These are phyloP conservation scores for Gallinago media DNA, from an alignment of 2,113 vertebrate genomes.

Conservation along the genomic window DNA sequence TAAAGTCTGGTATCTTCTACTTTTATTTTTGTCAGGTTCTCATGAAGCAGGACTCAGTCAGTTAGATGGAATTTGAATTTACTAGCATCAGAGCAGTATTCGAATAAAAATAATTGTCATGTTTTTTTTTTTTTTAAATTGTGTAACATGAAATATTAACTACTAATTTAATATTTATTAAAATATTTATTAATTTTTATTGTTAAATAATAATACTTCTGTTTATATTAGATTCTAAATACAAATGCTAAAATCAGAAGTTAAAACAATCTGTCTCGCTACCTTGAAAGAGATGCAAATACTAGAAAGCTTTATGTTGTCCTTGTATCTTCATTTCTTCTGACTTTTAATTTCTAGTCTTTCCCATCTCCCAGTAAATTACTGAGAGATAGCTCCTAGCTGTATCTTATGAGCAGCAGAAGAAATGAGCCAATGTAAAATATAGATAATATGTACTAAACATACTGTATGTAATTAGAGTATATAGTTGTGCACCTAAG, in stretches of 20 bases:
- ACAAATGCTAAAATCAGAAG: neutral
- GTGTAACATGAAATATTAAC: neutral
- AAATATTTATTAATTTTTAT: neutral
- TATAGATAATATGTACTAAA: neutral
- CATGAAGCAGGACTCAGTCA: neutral
- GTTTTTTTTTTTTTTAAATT: neutral
- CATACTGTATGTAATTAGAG: neutral
- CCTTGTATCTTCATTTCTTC: neutral
- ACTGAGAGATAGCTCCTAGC: neutral
- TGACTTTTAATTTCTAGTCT: neutral
- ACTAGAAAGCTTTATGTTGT: neutral
- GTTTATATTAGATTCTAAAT: neutral
- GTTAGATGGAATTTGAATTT: neutral
- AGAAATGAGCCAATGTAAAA: neutral
- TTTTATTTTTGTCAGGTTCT: neutral
- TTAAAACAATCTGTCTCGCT: neutral
- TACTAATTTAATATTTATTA: too few relatives aligned
- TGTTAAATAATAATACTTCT: neutral
- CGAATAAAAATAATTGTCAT: neutral
- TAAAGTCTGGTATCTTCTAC: neutral
- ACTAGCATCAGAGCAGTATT: neutral
- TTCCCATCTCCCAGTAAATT: neutral
- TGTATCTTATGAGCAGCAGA: neutral
- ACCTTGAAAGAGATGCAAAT: neutral
- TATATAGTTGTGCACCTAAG: fast-evolving